Conservation (phyloP, 2,888 invertebrate species). For the Chalcosyrphus nemorum region DNA sequence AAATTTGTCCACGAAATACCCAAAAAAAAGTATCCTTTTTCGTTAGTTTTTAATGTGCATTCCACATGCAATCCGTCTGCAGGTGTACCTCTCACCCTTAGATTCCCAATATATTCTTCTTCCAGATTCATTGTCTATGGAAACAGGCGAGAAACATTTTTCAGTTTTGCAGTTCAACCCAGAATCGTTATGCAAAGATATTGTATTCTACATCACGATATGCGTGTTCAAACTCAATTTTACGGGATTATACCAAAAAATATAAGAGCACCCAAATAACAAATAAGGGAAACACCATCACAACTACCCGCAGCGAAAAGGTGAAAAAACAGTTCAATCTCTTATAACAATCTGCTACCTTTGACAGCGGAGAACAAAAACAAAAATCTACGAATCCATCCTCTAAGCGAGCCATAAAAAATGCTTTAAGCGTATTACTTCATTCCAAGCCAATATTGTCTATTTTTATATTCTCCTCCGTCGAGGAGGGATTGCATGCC, state of each 20-base stretch:
- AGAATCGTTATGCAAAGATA: slow-evolving; percentile 29
- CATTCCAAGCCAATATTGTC: slow-evolving; percentile 32
- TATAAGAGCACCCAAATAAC: not conserved
- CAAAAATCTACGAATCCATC: not conserved
- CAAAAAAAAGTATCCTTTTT: no score
- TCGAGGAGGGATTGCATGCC: slow-evolving; percentile 3
- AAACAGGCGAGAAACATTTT: not conserved
- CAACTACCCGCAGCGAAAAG: not conserved
- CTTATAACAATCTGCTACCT: slow-evolving; percentile 8
- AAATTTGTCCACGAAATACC: no score
- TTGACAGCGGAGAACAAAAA: not conserved
- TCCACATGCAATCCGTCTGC: slow-evolving; percentile 31
- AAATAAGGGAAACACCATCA: not conserved
- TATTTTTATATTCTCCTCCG: slow-evolving; percentile 6
- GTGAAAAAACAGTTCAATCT: slow-evolving; percentile 5
- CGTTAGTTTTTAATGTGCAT: slow-evolving; percentile 14
- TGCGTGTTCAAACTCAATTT: slow-evolving; percentile 62
- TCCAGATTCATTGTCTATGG: not conserved
- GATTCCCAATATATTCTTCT: not conserved
- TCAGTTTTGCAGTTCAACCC: slow-evolving; percentile 10
- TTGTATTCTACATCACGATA: slow-evolving; percentile 43
- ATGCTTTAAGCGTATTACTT: slow-evolving; percentile 36
- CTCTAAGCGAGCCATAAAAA: slow-evolving; percentile 22
- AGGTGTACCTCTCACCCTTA: slow-evolving; percentile 12
- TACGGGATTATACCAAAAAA: slow-evolving; percentile 43